Evolutionary conservation across 2,888 invertebrate genomes (phyloP).

Genomic region (Noctua comes): DNA sequence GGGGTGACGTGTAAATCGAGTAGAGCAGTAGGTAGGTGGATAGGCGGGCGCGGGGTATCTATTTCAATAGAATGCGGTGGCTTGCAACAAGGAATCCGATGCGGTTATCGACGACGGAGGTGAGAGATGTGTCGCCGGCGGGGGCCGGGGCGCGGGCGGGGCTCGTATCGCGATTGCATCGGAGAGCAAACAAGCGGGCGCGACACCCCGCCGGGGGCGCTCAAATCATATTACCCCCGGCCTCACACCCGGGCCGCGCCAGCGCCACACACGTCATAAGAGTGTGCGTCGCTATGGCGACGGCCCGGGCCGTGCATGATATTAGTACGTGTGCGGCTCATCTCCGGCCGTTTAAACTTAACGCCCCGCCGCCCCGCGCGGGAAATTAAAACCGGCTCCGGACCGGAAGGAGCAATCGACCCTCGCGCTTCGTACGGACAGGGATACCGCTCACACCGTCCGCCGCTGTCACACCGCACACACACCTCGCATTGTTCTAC

Average conservation of each 20-base stretch:
- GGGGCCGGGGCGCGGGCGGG: constrained; percentile 71
- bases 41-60: constrained; percentile 83
- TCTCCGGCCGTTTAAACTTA: constrained; percentile 89
- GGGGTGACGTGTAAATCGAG: constrained; percentile 81
- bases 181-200: constrained; percentile 90
- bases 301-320: constrained; percentile 91
- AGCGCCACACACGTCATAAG: constrained; percentile 92
- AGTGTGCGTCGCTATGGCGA: constrained; percentile 92
- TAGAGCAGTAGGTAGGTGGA: constrained; percentile 82
- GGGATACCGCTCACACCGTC: constrained; percentile 67
- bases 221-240: constrained; percentile 90
- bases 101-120: constrained; percentile 89
- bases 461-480: constrained; percentile 51
- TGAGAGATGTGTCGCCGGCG: constrained; percentile 86
- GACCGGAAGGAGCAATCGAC: constrained; percentile 86
- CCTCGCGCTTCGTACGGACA: constrained; percentile 70
- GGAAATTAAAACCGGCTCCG: constrained; percentile 89
- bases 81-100: constrained; percentile 90
- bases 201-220: constrained; percentile 85
- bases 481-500: constrained; percentile 38
- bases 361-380: constrained; percentile 83
- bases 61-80: constrained; percentile 89
- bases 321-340: constrained; percentile 89
- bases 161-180: constrained; percentile 90
- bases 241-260: constrained; percentile 84